A percentile compares a stretch with the other conserved stretches of the same genome.
Evolutionary conservation across 2,888 invertebrate genomes (phyloP).

Genomic region (Venusia cambrica): DNA sequence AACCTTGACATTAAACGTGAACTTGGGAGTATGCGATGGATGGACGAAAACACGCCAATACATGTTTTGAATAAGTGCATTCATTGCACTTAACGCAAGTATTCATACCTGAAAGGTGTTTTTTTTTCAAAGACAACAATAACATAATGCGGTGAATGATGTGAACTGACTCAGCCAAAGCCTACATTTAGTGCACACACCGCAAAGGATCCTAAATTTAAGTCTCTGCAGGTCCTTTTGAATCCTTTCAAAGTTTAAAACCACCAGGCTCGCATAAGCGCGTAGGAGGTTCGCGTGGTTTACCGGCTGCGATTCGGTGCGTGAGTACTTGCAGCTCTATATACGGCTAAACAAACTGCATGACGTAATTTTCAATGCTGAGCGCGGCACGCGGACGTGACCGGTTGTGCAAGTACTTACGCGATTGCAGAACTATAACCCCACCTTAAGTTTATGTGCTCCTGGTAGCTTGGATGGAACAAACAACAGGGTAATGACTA

Average conservation of each 20-base stretch:
- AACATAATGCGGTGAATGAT: too few species aligned
- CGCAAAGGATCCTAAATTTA: slow-evolving; percentile 11
- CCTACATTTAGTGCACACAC: too few species aligned
- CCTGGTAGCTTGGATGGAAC: slow-evolving; percentile 56
- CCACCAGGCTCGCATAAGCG: slow-evolving; percentile 62
- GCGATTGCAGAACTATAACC: slow-evolving; percentile 55
- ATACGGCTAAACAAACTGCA: slow-evolving; percentile 68
- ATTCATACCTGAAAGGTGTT: too few species aligned
- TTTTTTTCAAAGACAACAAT: too few species aligned
- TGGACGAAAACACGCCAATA: slow-evolving; percentile 12
- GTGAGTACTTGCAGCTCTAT: slow-evolving; percentile 56
- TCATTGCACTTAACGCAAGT: slow-evolving; percentile 13
- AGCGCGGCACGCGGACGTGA: slow-evolving; percentile 60
- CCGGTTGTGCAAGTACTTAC: slow-evolving; percentile 66
- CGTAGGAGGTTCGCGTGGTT: slow-evolving; percentile 52
- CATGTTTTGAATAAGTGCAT: too few species aligned
- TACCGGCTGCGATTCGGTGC: slow-evolving; percentile 56
- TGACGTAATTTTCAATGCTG: slow-evolving; percentile 74
- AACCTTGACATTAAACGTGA: slow-evolving; percentile 30
- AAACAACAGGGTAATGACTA: slow-evolving; percentile 13
- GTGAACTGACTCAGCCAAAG: too few species aligned
- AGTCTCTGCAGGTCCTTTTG: slow-evolving; percentile 40
- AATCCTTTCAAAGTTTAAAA: slow-evolving; percentile 58
- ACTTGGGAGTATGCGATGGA: slow-evolving; percentile 10
- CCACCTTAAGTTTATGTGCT: slow-evolving; percentile 49